Evolutionary conservation across 2,888 invertebrate genomes (phyloP).

Genomic region (Habrosyne pyritoides): DNA sequence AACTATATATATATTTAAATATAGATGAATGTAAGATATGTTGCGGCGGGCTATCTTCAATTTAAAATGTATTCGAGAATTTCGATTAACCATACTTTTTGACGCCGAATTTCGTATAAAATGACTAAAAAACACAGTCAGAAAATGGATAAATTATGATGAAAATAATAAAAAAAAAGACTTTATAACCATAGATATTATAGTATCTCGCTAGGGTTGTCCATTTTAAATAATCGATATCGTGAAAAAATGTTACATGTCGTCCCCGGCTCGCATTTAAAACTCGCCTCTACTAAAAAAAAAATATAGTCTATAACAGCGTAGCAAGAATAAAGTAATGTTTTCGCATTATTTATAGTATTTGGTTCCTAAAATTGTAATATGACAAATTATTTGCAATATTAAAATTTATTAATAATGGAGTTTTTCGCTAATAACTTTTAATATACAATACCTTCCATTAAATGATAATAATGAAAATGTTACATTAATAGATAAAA

Average conservation of each 20-base stretch:
- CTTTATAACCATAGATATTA: not conserved
- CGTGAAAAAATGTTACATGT: not conserved
- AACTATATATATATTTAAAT: no score
- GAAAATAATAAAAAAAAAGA: not conserved
- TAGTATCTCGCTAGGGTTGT: not conserved
- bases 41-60: no score
- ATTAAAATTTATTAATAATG: constrained; percentile 46
- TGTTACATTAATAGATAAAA: constrained; percentile 18
- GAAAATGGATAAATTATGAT: no score
- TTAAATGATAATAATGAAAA: constrained; percentile 58
- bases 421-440: constrained; percentile 31
- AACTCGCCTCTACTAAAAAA: not conserved
- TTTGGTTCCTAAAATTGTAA: constrained; percentile 66
- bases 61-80: no score
- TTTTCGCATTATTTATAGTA: constrained; percentile 34
- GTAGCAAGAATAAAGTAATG: not conserved
- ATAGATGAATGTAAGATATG: no score
- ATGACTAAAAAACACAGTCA: no score
- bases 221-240: not conserved
- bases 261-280: not conserved
- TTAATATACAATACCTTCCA: constrained; percentile 64
- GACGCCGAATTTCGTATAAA: no score
- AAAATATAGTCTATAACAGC: not conserved
- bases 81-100: no score
- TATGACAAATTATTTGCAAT: constrained; percentile 54